These are phyloP conservation scores for Callospermophilus lateralis DNA, from an alignment of 2,113 vertebrate species.

Conservation along the genomic window DNA sequence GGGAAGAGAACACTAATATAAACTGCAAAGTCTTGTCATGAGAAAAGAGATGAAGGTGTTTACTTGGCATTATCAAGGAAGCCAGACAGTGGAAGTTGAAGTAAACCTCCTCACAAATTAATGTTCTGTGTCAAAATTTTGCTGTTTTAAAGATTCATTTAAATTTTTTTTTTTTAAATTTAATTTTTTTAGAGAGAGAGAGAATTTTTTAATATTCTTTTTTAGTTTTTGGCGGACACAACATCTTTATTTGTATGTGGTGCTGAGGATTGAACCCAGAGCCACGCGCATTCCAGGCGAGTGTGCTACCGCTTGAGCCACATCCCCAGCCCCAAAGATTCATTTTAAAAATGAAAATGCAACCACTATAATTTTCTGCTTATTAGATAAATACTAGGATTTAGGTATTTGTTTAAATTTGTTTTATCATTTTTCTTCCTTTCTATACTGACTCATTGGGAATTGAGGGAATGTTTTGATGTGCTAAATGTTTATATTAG, in stretches of 20 bases:
- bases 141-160: slow-evolving; percentile 19
- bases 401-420: not conserved
- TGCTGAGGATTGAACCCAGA: no score
- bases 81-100: not conserved
- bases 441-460: not conserved
- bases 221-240: no score
- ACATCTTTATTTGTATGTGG: no score
- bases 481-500: not conserved
- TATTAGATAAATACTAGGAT: not conserved
- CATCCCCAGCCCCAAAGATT: not conserved
- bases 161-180: not conserved
- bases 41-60: not conserved
- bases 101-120: not conserved
- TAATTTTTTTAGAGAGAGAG: no score
- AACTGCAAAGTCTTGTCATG: not conserved
- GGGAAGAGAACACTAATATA: not conserved
- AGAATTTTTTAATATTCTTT: no score
- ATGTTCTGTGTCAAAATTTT: not conserved
- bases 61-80: not conserved
- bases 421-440: slow-evolving; percentile 21
- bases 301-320: no score
- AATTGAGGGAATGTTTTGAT: slow-evolving; percentile 46
- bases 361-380: not conserved
- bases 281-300: no score
- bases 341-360: not conserved